Percentiles rank a stretch among this genome's conserved stretches.
phyloP scores from a whole-genome alignment of 2,888 invertebrate genomes.

The Hipparchia sbordonii region DNA sequence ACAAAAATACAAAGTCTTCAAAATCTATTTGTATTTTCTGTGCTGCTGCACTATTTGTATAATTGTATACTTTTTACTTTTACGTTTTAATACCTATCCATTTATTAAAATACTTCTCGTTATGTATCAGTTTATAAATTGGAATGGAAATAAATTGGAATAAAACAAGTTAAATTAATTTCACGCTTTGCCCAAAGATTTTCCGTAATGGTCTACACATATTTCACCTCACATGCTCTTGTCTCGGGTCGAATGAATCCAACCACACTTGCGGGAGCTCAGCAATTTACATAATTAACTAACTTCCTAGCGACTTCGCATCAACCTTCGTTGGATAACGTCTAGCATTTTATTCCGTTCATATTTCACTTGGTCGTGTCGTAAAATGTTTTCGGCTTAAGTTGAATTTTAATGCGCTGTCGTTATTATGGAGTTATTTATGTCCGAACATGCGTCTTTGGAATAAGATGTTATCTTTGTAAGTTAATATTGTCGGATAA shows the following conservation, averaged over 20 bases:
- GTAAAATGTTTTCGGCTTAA: conserved; percentile 40
- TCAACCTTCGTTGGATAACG: conserved; percentile 43
- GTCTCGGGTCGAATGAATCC: conserved; percentile 61
- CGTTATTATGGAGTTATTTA: conserved; percentile 35
- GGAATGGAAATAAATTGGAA: background rate
- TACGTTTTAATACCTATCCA: too few relatives aligned
- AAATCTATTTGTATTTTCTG: too few relatives aligned
- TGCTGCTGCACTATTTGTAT: too few relatives aligned
- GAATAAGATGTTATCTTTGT: conserved; percentile 16
- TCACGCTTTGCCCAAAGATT: conserved; percentile 15
- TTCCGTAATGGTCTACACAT: conserved; percentile 21
- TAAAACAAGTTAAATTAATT: conserved; percentile 2
- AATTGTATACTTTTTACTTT: too few relatives aligned
- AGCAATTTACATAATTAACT: conserved; percentile 78
- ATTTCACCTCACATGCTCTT: conserved; percentile 33
- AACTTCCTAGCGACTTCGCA: conserved; percentile 54
- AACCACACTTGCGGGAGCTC: conserved; percentile 67
- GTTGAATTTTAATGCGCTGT: conserved; percentile 37
- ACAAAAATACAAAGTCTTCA: too few relatives aligned
- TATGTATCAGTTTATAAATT: background rate
- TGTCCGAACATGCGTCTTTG: conserved; percentile 23
- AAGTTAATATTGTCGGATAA: conserved; percentile 5
- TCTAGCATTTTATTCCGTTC: conserved; percentile 42
- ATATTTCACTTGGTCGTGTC: conserved; percentile 39
- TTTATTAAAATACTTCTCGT: too few relatives aligned